phyloP scores from a whole-genome alignment of 2,797 vertebrate species.

The Nannoperca obscura region DNA sequence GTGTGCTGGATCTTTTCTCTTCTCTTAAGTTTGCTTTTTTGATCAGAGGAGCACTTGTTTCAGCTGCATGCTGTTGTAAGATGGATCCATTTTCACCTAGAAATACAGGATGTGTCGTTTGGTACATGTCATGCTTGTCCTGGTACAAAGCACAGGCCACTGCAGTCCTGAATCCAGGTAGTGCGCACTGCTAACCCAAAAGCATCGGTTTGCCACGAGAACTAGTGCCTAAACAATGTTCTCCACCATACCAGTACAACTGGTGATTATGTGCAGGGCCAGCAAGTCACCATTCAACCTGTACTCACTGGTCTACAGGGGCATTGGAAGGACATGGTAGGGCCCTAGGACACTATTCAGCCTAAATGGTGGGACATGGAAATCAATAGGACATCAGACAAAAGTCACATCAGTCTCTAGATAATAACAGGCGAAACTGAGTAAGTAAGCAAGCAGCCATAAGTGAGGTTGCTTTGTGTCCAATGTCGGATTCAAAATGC shows the following conservation, averaged over 20 bases:
- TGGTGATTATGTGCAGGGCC: conserved; percentile 2
- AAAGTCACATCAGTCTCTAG: conserved; percentile 19
- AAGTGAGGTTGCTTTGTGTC: conserved; percentile 13
- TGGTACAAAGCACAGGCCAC: not conserved
- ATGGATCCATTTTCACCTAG: not conserved
- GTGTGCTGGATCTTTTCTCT: not conserved
- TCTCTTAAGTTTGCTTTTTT: not conserved
- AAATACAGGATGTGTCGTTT: not conserved
- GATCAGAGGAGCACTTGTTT: not conserved
- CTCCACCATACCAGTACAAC: not conserved
- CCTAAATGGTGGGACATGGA: conserved; percentile 6
- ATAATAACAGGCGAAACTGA: conserved; percentile 17
- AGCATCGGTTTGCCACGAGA: not conserved
- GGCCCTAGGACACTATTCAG: conserved; percentile 14
- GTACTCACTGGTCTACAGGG: not conserved
- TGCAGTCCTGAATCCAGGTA: not conserved
- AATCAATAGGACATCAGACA: conserved; percentile 41
- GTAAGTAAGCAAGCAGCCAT: conserved; percentile 7
- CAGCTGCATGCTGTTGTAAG: not conserved
- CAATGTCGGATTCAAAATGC: conserved; percentile 15
- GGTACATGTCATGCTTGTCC: not conserved
- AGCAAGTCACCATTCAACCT: conserved; percentile 1
- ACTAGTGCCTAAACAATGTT: not conserved
- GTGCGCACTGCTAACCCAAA: not conserved
- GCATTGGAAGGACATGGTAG: not conserved